Base-by-base conservation (phyloP, 2,113 vertebrate genomes). In the Protobothrops mucrosquamatus region DNA sequence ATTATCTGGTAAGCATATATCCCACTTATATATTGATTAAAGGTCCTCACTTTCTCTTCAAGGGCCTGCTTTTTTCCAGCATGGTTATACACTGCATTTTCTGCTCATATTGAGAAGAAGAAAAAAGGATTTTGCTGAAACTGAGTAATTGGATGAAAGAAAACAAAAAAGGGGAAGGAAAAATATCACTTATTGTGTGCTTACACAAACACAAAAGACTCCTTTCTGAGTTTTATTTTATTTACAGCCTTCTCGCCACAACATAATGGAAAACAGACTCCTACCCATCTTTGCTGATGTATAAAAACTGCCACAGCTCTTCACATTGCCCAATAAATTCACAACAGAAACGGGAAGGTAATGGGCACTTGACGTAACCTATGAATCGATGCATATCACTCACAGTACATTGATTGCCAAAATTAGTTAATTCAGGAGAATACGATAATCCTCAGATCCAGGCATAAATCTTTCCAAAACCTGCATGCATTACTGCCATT, bases 351-450 rank as follows among this genome's bases (percentile, higher is more conserved):
- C 95, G 95, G 57, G 92, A 97, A 97, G 95, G 95, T 97, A 97
- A 97, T 97, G 97, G 96, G 96, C 97, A 96, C 96, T 96, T 97
- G 92, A 96, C 94, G 94, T 96, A 96, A 96, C 81, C 95, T 94
- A 97, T 97, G 97, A 97, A 97, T 97, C 96, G 97, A 93, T 93
- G 92, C 74, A 57, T 96, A 97, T 96, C 96, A 96, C 95, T 97
- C 97, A 96, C 91, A 96, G 95, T 91, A 96, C 96, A 95, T 2
- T 95, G 97, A 97, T 96, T 97, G 96, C 95, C 97, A 97, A 97
- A 97, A 97, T 97, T 97, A 97, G 95, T 97, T 97, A 97, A 97
- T 98, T 97, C 97, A 96, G 95, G 95, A 96, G 95, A 97, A 96
- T 95, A 96, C 96, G 92, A 92, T 94, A 93, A 97, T 97, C 93